Percentiles rank a stretch among this genome's conserved stretches.
Evolutionary conservation across 2,888 invertebrate species (phyloP).

Genomic region (Drosophila robusta): DNA sequence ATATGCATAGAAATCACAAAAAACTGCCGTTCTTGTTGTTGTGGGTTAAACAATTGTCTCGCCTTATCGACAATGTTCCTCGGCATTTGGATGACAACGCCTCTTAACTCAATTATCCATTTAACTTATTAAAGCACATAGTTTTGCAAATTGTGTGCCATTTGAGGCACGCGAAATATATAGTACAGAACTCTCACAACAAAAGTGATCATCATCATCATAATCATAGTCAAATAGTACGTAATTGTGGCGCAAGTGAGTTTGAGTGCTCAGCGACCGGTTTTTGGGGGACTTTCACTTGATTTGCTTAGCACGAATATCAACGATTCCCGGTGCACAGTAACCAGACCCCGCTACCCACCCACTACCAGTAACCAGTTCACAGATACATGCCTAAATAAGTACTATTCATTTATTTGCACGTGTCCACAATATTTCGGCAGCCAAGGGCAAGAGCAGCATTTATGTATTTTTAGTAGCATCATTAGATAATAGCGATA

Average conservation of each 20-base stretch:
- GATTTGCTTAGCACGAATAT: conserved; percentile 51
- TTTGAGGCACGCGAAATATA: conserved; percentile 66
- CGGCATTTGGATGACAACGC: conserved; percentile 39
- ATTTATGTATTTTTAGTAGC: conserved; percentile 33
- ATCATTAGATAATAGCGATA: conserved; percentile 29
- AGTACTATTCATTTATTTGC: conserved; percentile 22
- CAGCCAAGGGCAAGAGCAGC: conserved; percentile 1
- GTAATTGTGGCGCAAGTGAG: conserved; percentile 55
- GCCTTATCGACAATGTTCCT: conserved; percentile 39
- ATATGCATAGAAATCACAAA: conserved; percentile 2
- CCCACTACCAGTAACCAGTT: neutral
- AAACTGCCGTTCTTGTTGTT: conserved; percentile 4
- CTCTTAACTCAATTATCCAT: conserved; percentile 76
- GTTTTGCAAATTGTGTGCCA: conserved; percentile 67
- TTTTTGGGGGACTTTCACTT: conserved; percentile 62
- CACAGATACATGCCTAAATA: conserved; percentile 11
- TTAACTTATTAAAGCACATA: conserved; percentile 76
- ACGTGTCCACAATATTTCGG: conserved; percentile 33
- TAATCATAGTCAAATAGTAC: conserved; percentile 47
- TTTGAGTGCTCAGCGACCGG: conserved; percentile 34
- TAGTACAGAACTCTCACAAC: conserved; percentile 26
- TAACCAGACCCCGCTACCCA: neutral
- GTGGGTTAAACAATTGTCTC: conserved; percentile 32
- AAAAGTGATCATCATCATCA: conserved; percentile 26
- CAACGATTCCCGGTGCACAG: neutral